These are phyloP conservation scores for Casuarius casuarius DNA, from an alignment of 2,113 vertebrate species.

Conservation along the genomic window DNA sequence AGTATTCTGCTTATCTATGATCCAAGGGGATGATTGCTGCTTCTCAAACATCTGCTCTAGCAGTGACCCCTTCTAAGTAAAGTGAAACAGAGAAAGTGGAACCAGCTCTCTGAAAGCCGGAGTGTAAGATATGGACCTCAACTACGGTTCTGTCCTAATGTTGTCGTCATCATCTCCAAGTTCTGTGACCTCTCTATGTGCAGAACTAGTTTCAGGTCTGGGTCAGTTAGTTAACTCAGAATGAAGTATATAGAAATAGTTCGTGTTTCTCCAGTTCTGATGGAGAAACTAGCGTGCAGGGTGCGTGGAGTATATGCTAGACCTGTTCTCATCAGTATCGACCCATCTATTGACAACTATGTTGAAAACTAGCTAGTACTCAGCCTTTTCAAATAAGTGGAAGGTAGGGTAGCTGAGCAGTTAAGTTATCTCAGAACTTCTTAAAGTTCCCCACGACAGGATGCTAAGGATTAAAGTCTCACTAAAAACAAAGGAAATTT, in stretches of 20 bases:
- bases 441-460: too few species aligned
- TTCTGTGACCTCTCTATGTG: background rate
- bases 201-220: background rate
- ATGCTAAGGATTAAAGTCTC: too few species aligned
- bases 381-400: too few species aligned
- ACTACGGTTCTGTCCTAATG: background rate
- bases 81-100: background rate
- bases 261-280: background rate
- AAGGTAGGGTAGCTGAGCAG: too few species aligned
- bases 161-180: background rate
- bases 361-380: too few species aligned
- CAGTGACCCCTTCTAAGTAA: background rate
- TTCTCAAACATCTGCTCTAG: background rate
- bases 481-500: too few species aligned
- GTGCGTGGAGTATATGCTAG: background rate
- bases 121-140: background rate
- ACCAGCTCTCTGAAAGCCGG: background rate
- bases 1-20: constrained; percentile 4
- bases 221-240: background rate
- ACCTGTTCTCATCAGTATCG: background rate
- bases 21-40: background rate
- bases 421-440: too few species aligned
- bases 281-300: background rate
- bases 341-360: background rate
- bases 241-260: fast-evolving